These are phyloP conservation scores for Diogma glabrata DNA, from an alignment of 2,888 invertebrate species.

Conservation along the genomic window DNA sequence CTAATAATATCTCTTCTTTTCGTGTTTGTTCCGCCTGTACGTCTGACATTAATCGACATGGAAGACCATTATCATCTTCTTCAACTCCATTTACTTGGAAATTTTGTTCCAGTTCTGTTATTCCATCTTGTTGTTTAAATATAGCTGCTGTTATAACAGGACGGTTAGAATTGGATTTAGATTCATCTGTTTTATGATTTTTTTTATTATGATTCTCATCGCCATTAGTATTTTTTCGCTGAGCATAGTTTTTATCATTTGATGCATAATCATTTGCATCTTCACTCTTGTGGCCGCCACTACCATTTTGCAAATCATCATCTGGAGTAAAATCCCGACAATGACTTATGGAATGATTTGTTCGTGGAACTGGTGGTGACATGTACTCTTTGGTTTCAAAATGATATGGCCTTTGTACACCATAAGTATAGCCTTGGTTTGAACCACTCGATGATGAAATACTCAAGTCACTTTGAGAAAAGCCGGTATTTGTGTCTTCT, in stretches of 20 bases:
- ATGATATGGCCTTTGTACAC: slow-evolving; percentile 67
- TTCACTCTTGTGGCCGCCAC: slow-evolving; percentile 25
- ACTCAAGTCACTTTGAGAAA: slow-evolving; percentile 71
- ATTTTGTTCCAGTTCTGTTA: slow-evolving; percentile 28
- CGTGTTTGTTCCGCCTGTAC: slow-evolving; percentile 31
- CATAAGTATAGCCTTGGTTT: slow-evolving; percentile 65
- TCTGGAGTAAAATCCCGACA: slow-evolving; percentile 16
- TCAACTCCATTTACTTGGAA: neutral
- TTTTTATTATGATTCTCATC: slow-evolving; percentile 12
- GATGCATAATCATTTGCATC: slow-evolving; percentile 18
- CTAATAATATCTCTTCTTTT: slow-evolving; percentile 40
- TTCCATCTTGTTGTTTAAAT: slow-evolving; percentile 51
- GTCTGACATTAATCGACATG: slow-evolving; percentile 3
- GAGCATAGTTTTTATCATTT: too few relatives aligned
- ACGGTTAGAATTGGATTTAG: too few relatives aligned
- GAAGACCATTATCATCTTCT: slow-evolving; percentile 4
- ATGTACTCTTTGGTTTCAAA: slow-evolving; percentile 59
- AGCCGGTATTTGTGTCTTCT: slow-evolving; percentile 56
- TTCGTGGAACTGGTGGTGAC: slow-evolving; percentile 23
- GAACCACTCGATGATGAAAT: slow-evolving; percentile 58
- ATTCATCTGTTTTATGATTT: slow-evolving; percentile 11
- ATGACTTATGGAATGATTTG: slow-evolving; percentile 15
- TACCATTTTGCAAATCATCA: slow-evolving; percentile 23
- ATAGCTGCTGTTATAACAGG: slow-evolving; percentile 61
- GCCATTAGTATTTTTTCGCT: slow-evolving; percentile 6